Base-by-base conservation (phyloP, 1,140 invertebrate genomes). In the Hydropsyche tenuis region DNA sequence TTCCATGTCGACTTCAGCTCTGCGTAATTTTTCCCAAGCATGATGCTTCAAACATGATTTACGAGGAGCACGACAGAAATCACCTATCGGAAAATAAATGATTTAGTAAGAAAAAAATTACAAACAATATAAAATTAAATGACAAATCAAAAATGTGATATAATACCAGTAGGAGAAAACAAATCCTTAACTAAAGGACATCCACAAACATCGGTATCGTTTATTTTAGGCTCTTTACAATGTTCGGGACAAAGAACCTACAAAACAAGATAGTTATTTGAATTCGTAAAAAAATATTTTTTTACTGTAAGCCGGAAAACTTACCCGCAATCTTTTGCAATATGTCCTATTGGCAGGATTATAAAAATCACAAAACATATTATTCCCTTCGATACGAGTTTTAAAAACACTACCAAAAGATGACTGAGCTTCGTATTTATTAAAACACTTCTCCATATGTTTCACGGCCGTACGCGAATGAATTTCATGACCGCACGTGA, bases 361-460 rank as follows among this genome's bases (percentile, higher is more conserved):
- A 81, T 93, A 99, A 82, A 93, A 96, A 80, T 99, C 97, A 82
- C 98, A 99, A 82, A 99, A 99, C 92, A 99, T 97, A 80, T 95
- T 93, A 83, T 94, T 90, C 14, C 94, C 94, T 83, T 98, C 96
- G 76, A 98, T 97, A 56, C 93, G 88, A 0, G 96, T 98, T 81
- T 97, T 95, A 79, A 94, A 97, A 56, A 95, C 91, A 14, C 95
- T 97, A 14, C 96, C 96, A 83, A 98, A 99, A 0, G 96, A 97
- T 1, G 96, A 95, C 84, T 98, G 96, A 62, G 95, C 96, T 82
- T 99, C 98, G 83, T 97, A 96, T 89, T 98, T 98, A 77, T 96
- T 94, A 80, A 96, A 97, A 83, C 95, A 97, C 79, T 96, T 95
- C 83, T 96, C 95, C 93, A 96, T 95, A 79, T 97, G 97, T 80